phyloP scores from a whole-genome alignment of 2,888 invertebrate genomes.

The Pogonocherus hispidulus region DNA sequence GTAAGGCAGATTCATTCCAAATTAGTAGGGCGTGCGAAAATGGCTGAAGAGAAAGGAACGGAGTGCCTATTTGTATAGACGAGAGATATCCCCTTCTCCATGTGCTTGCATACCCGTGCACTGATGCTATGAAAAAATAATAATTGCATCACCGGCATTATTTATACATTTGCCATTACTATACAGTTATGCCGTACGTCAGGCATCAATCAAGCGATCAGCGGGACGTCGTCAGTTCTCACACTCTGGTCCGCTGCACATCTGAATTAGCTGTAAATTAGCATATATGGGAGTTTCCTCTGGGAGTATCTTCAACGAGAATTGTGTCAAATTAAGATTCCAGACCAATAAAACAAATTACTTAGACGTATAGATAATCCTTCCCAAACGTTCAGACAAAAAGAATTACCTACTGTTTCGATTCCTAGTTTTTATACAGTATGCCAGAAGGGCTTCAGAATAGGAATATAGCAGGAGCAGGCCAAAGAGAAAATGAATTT shows the following conservation, averaged over 20 bases:
- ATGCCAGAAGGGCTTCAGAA: no score
- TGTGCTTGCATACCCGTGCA: neutral
- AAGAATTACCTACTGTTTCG: no score
- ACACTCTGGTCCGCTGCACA: neutral
- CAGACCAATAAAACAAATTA: neutral
- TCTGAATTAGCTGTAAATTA: neutral
- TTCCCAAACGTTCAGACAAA: no score
- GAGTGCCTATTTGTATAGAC: neutral
- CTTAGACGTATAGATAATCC: no score
- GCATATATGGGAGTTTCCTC: neutral
- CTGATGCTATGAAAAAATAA: neutral
- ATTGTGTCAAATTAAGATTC: neutral
- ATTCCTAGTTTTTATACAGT: no score
- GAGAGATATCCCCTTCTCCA: neutral
- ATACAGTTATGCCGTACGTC: conserved; percentile 20
- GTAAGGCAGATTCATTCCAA: neutral
- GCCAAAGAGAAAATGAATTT: no score
- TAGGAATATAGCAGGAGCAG: no score
- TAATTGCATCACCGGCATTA: conserved; percentile 18
- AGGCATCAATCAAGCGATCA: conserved; percentile 19
- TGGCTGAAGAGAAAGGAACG: conserved; percentile 35
- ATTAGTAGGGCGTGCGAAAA: conserved; percentile 43
- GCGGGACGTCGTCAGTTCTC: conserved; percentile 13
- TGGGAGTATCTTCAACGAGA: neutral
- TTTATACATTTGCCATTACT: conserved; percentile 21